A percentile compares a stretch with the other conserved stretches of the same genome.
These are phyloP conservation scores for Spodoptera picta DNA, from an alignment of 2,888 invertebrate genomes.

Conservation along the genomic window DNA sequence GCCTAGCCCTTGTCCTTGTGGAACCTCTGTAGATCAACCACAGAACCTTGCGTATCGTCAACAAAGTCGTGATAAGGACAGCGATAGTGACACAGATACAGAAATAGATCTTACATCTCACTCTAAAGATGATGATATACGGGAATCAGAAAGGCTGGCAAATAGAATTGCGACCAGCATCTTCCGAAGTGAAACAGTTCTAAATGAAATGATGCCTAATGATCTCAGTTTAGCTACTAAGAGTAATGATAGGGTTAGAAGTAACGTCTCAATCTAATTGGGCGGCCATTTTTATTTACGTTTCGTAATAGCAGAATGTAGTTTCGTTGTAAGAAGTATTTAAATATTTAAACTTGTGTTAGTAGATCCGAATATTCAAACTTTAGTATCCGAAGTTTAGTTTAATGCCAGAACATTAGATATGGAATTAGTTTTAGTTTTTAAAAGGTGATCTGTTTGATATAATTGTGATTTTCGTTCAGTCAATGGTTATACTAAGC, in stretches of 20 bases:
- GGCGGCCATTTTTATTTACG: slow-evolving; percentile 15
- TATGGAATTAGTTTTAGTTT: slow-evolving; percentile 9
- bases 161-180: slow-evolving; percentile 83
- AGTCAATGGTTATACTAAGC: slow-evolving; percentile 44
- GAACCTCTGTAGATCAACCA: slow-evolving; percentile 70
- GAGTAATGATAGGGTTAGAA: slow-evolving; percentile 72
- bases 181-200: slow-evolving; percentile 80
- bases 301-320: slow-evolving; percentile 33
- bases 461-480: slow-evolving; percentile 49
- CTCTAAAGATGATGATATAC: slow-evolving; percentile 84
- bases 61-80: slow-evolving; percentile 69
- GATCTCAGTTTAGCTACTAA: slow-evolving; percentile 83
- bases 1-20: slow-evolving; percentile 77
- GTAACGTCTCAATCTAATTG: slow-evolving; percentile 72
- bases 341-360: slow-evolving; percentile 6
- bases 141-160: slow-evolving; percentile 81
- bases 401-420: not conserved
- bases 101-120: slow-evolving; percentile 87
- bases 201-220: slow-evolving; percentile 85
- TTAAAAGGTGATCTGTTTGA: slow-evolving; percentile 30
- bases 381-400: not conserved
- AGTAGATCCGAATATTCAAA: not conserved
- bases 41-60: slow-evolving; percentile 80
- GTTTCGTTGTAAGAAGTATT: not conserved
- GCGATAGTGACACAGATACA: slow-evolving; percentile 84